A percentile compares a stretch with the other conserved stretches of the same genome.
Conservation (phyloP, 1,140 invertebrate genomes). For the Eurytemora carolleeae region DNA sequence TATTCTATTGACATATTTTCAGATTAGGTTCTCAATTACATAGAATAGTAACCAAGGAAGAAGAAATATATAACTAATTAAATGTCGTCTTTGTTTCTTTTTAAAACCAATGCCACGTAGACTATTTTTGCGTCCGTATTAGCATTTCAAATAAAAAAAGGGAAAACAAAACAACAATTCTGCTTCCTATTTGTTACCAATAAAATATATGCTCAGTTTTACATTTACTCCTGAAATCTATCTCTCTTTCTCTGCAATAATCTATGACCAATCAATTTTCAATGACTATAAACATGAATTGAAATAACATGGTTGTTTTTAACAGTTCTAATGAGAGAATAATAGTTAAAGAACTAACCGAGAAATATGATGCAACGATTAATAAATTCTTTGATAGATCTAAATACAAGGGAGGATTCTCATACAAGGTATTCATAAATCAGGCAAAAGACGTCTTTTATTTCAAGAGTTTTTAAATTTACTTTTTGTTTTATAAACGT, state of each 20-base stretch:
- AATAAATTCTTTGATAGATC: not conserved
- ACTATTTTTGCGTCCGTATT: no score
- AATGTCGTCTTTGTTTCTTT: no score
- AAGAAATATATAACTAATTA: no score
- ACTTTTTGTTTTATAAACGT: no score
- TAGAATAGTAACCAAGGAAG: no score
- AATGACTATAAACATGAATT: not conserved
- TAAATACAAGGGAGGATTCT: not conserved
- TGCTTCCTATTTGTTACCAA: not conserved
- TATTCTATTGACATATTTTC: no score
- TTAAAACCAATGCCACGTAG: no score
- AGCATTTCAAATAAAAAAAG: no score
- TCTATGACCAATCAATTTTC: not conserved
- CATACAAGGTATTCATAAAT: not conserved
- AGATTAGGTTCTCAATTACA: no score
- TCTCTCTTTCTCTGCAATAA: not conserved
- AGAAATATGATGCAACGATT: not conserved
- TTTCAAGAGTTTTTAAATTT: no score
- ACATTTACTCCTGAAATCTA: not conserved
- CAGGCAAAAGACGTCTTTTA: no score
- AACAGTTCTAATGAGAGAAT: not conserved
- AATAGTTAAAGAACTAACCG: not conserved
- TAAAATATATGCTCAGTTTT: not conserved
- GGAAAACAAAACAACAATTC: not conserved
- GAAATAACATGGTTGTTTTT: not conserved